Percentiles rank a stretch among this genome's conserved stretches.
phyloP scores from a whole-genome alignment of 2,797 vertebrate species.

The Rhynchonycteris naso region DNA sequence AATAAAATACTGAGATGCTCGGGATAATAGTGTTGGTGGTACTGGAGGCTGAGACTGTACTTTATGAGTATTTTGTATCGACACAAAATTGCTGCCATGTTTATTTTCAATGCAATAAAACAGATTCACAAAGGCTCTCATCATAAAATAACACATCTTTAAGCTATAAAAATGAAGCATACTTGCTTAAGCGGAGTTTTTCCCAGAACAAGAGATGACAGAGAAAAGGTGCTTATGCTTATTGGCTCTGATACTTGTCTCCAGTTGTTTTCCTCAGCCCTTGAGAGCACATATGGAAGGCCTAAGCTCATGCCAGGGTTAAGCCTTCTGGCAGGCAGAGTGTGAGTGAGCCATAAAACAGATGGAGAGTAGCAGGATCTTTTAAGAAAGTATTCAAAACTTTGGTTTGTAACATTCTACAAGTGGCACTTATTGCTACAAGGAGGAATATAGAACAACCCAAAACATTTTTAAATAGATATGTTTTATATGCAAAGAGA shows the following conservation, averaged over 20 bases:
- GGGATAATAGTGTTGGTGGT: neutral
- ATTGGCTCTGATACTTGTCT: neutral
- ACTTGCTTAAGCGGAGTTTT: neutral
- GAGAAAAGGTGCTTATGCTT: neutral
- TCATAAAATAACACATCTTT: neutral
- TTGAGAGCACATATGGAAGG: neutral
- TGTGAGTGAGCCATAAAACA: neutral
- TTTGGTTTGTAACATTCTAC: neutral
- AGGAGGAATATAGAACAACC: neutral
- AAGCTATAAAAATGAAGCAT: neutral
- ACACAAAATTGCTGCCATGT: neutral
- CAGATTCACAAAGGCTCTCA: neutral
- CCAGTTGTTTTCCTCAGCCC: neutral
- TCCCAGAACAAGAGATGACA: neutral
- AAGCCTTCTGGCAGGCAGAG: neutral
- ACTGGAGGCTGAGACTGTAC: neutral
- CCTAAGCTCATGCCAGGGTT: neutral
- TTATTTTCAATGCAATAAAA: conserved; percentile 39
- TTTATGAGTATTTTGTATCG: neutral
- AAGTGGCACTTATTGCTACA: neutral
- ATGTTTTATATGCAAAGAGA: neutral
- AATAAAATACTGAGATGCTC: conserved; percentile 24
- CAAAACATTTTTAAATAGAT: neutral
- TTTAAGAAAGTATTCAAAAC: conserved; percentile 9
- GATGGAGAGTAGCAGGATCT: neutral